These are phyloP conservation scores for Ictalurus furcatus DNA, from an alignment of 2,113 vertebrate genomes.

Conservation along the genomic window DNA sequence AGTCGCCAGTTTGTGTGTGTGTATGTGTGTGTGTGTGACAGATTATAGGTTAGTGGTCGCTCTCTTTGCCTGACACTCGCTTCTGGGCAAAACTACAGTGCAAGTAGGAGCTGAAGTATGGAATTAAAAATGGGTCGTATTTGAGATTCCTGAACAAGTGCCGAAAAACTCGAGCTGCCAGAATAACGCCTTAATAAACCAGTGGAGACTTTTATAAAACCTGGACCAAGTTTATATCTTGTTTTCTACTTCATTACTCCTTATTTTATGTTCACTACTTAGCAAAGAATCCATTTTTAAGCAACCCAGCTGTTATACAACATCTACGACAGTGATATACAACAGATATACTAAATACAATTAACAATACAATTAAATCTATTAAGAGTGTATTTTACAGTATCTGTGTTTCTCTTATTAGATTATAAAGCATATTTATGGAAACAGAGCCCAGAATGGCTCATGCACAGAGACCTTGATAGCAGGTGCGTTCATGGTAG, in stretches of 20 bases:
- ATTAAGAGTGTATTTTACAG: not conserved
- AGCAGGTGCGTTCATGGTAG: not conserved
- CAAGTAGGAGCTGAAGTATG: not conserved
- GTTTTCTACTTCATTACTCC: not conserved
- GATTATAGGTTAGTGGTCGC: slow-evolving; percentile 38
- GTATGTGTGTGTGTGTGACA: slow-evolving; percentile 23
- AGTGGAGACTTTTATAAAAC: not conserved
- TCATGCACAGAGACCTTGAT: not conserved
- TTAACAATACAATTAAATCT: not conserved
- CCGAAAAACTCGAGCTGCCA: not conserved
- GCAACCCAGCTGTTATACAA: not conserved
- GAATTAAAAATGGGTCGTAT: slow-evolving; percentile 6
- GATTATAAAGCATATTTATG: not conserved
- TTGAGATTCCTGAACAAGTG: not conserved
- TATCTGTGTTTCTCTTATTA: not conserved
- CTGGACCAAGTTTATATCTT: not conserved
- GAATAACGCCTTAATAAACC: not conserved
- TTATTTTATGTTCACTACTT: not conserved
- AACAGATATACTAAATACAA: not conserved
- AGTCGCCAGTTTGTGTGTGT: slow-evolving; percentile 54
- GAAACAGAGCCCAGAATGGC: not conserved
- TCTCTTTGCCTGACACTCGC: slow-evolving; percentile 14
- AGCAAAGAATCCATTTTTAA: not conserved
- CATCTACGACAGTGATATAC: not conserved
- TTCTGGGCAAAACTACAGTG: slow-evolving; percentile 15